Conservation (phyloP, 2,888 invertebrate species). For the Spicauda simplicius region DNA sequence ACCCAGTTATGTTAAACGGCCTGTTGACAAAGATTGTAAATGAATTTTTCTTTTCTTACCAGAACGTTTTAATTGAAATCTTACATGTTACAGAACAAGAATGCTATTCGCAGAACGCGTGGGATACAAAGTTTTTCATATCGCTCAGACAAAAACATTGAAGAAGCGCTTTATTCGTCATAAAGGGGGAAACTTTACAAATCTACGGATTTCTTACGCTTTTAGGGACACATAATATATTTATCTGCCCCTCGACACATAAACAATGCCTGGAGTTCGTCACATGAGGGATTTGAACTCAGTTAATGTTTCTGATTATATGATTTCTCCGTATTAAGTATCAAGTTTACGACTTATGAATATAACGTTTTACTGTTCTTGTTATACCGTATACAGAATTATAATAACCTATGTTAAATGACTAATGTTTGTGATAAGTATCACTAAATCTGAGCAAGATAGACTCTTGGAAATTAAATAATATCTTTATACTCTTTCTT, state of each 20-base stretch:
- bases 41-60: conserved; percentile 60
- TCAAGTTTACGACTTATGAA: conserved; percentile 13
- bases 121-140: conserved; percentile 75
- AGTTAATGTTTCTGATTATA: conserved; percentile 66
- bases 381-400: not conserved
- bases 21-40: conserved; percentile 69
- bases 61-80: conserved; percentile 45
- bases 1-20: conserved; percentile 75
- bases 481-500: too few species aligned
- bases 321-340: conserved; percentile 43
- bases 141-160: conserved; percentile 76
- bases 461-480: not conserved
- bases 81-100: conserved; percentile 46
- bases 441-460: not conserved
- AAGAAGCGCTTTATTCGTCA: conserved; percentile 74
- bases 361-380: not conserved
- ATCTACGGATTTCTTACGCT: conserved; percentile 82
- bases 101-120: conserved; percentile 45
- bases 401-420: not conserved
- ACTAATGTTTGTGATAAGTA: not conserved
- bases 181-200: conserved; percentile 83
- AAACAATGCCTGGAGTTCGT: conserved; percentile 72
- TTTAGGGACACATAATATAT: conserved; percentile 80
- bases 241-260: conserved; percentile 82
- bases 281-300: conserved; percentile 67